Base-by-base conservation (phyloP, 2,113 vertebrate species). In the Pterocles orientalis region DNA sequence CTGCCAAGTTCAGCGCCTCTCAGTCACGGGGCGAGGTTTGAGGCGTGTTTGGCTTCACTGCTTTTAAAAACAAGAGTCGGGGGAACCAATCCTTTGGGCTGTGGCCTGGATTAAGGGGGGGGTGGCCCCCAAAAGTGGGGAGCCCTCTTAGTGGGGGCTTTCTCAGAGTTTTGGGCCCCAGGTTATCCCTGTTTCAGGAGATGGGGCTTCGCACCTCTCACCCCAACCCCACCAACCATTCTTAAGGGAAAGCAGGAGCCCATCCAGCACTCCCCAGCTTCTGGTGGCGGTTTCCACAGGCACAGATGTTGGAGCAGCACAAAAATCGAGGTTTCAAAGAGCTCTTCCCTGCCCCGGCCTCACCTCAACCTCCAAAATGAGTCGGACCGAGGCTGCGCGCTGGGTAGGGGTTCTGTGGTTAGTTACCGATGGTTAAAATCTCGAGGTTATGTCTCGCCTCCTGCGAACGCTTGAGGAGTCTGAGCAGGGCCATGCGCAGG, bases 341-440 rank as follows among this genome's bases (percentile, higher is more conserved):
- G 26, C 54, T 54, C 13, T 6, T 29, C 24, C 36, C 53, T n/a
- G 53, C 77, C 79, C 87, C 6, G 54, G 82, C 91, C 61, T 83
- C 72, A 33, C 64, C 64, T 72, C 81, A 3, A 4, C 60, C 77
- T 62, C 82, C 61, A 3, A 33, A 83, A 50, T 2, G 43, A 17
- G 11, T 20, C 31, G 21, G 60, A 1, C 2, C 12, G 45, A n/a
- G 29, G 48, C 84, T 60, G 71, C 6, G 12, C 6, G 9, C 48
- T 5, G 9, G 29, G 8, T 0, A 1, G 33, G 54, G 75, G n/a
- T 0, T 18, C 3, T 3, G 56, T 0, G 47, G 3, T 31, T 12
- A 47, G 31, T 8, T 33, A 2, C 12, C 9, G 3, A 0, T 21
- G 1, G 18, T 19, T 34, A 2, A 24, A 24, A 31, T 3, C 1